Percentiles rank a stretch among this genome's conserved stretches.
Evolutionary conservation across 30 jellyfish, hydroid and myxozoan species (phyloP).

Genomic region (Aurelia aurita): DNA sequence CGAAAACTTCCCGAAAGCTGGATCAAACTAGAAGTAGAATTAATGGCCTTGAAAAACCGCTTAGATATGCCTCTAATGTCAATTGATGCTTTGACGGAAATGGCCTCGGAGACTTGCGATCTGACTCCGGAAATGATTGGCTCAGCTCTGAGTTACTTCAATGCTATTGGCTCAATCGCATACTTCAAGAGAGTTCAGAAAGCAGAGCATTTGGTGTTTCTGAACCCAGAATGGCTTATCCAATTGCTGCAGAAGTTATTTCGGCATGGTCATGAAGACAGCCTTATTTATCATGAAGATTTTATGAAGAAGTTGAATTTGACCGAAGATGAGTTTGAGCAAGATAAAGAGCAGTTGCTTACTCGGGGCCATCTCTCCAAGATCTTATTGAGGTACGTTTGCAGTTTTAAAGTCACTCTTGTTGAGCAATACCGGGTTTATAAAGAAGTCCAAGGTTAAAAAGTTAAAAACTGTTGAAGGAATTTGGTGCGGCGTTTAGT

Average conservation of each 20-base stretch:
- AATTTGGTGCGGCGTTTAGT: too few species aligned
- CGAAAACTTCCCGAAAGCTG: constrained; percentile 77
- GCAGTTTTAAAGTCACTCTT: too few species aligned
- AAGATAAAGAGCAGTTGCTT: constrained; percentile 48
- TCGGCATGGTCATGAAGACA: constrained; percentile 60
- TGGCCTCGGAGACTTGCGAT: constrained; percentile 1
- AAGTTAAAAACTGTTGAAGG: too few species aligned
- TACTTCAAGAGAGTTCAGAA: constrained; percentile 38
- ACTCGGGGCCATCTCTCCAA: constrained; percentile 54
- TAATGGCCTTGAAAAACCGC: constrained; percentile 25
- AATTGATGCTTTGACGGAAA: constrained; percentile 18
- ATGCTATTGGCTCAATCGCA: constrained; percentile 72
- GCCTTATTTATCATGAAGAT: constrained; percentile 29
- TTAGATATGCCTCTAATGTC: constrained; percentile 48
- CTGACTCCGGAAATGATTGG: constrained; percentile 16
- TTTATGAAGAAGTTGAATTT: neutral
- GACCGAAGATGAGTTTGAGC: constrained; percentile 54
- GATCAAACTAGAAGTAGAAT: constrained; percentile 63
- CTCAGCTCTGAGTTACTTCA: constrained; percentile 70
- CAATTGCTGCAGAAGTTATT: constrained; percentile 58
- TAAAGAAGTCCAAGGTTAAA: too few species aligned
- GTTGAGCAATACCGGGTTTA: too few species aligned
- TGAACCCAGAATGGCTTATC: constrained; percentile 75
- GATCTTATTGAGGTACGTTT: constrained; percentile 62
- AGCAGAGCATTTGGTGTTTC: constrained; percentile 59